Evolutionary conservation across 1,140 invertebrate genomes (phyloP), one percentile per base, ranked within the genome.

Genomic region (Thaumatotibia leucotreta): DNA sequence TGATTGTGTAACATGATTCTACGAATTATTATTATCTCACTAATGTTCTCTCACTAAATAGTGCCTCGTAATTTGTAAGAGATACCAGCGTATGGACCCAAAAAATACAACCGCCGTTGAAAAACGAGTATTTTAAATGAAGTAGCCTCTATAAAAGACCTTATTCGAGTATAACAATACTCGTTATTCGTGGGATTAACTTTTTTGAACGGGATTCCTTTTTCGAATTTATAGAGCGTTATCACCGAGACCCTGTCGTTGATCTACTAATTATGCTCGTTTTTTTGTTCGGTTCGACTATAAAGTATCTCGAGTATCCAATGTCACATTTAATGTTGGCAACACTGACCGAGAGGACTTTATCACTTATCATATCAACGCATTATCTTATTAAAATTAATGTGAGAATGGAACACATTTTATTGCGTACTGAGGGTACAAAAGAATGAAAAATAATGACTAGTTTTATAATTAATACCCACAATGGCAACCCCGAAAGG

Each of bases 1-100:
- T 75, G 72, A 71, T 65, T 67, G 61, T 76, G 82, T 83, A 80
- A 82, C 76, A 68, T 79, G 73, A 82, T 88, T 83, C 83, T 73
- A 75, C 69, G 83, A 83, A 88, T 80, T 79, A 79, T 80, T 79
- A 79, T 84, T 80, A 83, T 80, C 79, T 82, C 65, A 75, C 74
- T 84, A 84, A 81, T 80, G 81, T 77, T 72, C 67, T 71, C 72
- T 73, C 73, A 75, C 70, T 75, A 77, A 80, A 80, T 73, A 72
- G 66, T 77, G 75, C 72, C 70, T 76, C 75, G 71, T 84, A 84
- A 84, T 76, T 80, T 75, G 72, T 79, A 74, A 65, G 71, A 77
- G 68, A 79, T 78, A 73, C 32, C 31, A 63, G 31, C n/a, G n/a
- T 76, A 71, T 69, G 69, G 70, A 68, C 69, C 70, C 52, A 63